A percentile compares a stretch with the other conserved stretches of the same genome.
These are phyloP conservation scores for Adelphocoris suturalis DNA, from an alignment of 2,888 invertebrate species.

Conservation along the genomic window DNA sequence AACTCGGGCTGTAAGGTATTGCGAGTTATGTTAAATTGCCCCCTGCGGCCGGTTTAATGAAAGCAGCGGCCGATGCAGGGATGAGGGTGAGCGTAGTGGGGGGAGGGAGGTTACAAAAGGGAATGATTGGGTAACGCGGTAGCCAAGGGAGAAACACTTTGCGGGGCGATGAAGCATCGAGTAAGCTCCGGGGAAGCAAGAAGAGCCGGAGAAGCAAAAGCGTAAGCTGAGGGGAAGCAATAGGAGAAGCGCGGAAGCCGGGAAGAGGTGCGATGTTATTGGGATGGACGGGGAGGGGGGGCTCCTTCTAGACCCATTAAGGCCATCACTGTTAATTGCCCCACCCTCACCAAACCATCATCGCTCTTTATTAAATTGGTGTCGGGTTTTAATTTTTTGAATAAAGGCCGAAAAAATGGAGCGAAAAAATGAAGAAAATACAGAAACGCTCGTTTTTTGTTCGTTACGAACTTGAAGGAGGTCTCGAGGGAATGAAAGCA, in stretches of 20 bases:
- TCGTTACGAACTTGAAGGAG: neutral
- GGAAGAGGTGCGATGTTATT: no score
- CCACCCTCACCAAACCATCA: conserved; percentile 51
- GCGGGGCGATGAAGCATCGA: neutral
- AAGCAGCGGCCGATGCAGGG: neutral
- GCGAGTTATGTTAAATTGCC: no score
- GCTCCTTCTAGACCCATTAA: conserved; percentile 42
- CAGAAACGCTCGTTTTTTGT: neutral
- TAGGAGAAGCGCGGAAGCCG: no score
- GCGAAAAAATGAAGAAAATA: neutral
- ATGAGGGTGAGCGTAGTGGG: neutral
- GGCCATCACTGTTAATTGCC: conserved; percentile 63
- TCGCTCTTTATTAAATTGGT: conserved; percentile 67
- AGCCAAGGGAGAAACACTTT: neutral
- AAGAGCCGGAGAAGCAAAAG: neutral
- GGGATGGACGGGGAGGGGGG: neutral
- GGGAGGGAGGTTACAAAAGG: neutral
- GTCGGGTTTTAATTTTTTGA: conserved; percentile 45
- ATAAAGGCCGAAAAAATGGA: neutral
- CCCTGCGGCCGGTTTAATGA: neutral
- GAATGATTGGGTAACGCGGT: neutral
- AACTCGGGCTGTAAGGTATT: no score
- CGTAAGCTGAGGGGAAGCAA: neutral
- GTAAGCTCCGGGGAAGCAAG: neutral
- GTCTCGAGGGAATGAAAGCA: no score